These are phyloP conservation scores for Acrobasis suavella DNA, from an alignment of 2,888 invertebrate genomes.

Conservation along the genomic window DNA sequence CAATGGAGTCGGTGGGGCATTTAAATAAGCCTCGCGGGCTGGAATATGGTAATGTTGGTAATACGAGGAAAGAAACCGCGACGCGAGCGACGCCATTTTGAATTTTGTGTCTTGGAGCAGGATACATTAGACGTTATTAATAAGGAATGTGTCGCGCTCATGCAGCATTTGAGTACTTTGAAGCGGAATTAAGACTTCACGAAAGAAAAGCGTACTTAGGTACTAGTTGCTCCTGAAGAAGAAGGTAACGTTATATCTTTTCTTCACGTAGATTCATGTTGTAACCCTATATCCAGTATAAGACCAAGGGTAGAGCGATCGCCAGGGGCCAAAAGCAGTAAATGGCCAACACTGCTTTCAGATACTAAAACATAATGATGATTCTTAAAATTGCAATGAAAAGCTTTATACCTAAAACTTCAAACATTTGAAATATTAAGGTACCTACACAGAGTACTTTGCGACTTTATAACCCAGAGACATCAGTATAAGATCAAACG, in stretches of 20 bases:
- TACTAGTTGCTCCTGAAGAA: background rate
- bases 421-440: too few species aligned
- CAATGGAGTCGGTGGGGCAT: conserved; percentile 83
- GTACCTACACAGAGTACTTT: too few species aligned
- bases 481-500: background rate
- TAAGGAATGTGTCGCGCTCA: conserved; percentile 27
- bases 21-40: conserved; percentile 81
- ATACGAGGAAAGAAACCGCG: conserved; percentile 78
- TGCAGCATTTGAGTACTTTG: conserved; percentile 1
- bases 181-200: background rate
- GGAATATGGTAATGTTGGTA: conserved; percentile 82
- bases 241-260: background rate
- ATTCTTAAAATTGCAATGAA: too few species aligned
- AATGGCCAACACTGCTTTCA: too few species aligned
- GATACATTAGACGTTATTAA: conserved; percentile 37
- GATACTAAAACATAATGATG: too few species aligned
- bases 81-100: conserved; percentile 70
- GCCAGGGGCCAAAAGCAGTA: too few species aligned
- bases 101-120: conserved; percentile 54
- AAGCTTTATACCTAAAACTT: too few species aligned
- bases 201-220: too few species aligned
- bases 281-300: too few species aligned
- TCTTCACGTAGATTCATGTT: too few species aligned
- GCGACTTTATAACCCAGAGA: too few species aligned
- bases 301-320: too few species aligned